A percentile compares a stretch with the other conserved stretches of the same genome.
Conservation (phyloP, 2,113 vertebrate genomes). For the Morone saxatilis region DNA sequence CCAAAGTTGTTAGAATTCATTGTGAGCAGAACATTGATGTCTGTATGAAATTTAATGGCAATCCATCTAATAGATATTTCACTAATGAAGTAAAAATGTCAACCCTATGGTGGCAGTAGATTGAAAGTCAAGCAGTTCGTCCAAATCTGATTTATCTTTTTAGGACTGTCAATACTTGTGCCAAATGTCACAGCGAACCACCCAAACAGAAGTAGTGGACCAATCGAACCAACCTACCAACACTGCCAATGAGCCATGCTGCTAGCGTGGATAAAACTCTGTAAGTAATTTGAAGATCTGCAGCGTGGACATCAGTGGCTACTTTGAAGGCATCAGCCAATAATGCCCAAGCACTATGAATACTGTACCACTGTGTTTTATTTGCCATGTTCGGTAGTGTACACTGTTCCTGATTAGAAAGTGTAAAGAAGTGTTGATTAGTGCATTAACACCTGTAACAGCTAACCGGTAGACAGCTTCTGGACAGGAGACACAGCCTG, state of each 20-base stretch:
- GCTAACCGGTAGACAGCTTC: conserved; percentile 1
- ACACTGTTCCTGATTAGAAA: not conserved
- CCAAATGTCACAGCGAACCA: not conserved
- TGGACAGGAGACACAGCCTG: not conserved
- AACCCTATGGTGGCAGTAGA: not conserved
- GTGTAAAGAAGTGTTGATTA: not conserved
- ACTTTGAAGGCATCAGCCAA: not conserved
- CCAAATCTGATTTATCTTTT: no score
- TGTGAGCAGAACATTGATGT: not conserved
- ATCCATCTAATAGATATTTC: not conserved
- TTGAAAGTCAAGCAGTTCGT: not conserved
- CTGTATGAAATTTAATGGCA: not conserved
- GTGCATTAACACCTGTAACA: not conserved
- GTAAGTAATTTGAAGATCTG: not conserved
- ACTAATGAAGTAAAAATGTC: not conserved
- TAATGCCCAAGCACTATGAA: no score
- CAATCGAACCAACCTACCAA: not conserved
- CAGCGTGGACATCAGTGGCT: not conserved
- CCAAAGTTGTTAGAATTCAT: not conserved
- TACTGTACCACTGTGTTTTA: not conserved
- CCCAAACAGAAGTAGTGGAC: not conserved
- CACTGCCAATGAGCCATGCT: not conserved
- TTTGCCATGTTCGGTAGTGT: not conserved
- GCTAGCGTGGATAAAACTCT: not conserved
- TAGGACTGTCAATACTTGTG: not conserved